A percentile compares a stretch with the other conserved stretches of the same genome.
Evolutionary conservation across 2,888 invertebrate genomes (phyloP).

Genomic region (Idaea dimidiata): DNA sequence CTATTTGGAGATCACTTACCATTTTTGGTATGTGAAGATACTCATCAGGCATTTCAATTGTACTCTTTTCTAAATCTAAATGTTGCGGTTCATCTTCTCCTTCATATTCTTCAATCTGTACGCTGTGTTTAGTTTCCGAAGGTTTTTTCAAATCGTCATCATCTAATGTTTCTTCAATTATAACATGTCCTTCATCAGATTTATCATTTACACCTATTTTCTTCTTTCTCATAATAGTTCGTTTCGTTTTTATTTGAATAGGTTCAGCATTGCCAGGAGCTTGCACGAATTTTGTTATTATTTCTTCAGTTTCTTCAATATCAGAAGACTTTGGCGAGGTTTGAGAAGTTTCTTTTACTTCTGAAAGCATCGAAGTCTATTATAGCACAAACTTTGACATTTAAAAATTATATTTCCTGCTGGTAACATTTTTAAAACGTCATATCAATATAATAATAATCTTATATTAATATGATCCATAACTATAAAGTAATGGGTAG

Average conservation of each 20-base stretch:
- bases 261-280: conserved; percentile 75
- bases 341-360: conserved; percentile 34
- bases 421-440: too few relatives aligned
- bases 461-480: too few relatives aligned
- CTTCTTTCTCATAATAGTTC: conserved; percentile 77
- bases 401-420: too few relatives aligned
- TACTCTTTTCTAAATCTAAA: conserved; percentile 50
- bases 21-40: conserved; percentile 53
- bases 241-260: conserved; percentile 78
- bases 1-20: conserved; percentile 50
- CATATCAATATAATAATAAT: too few relatives aligned
- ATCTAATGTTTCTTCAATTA: conserved; percentile 76
- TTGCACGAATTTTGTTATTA: conserved; percentile 80
- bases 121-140: conserved; percentile 38
- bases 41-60: conserved; percentile 61
- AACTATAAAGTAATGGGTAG: too few relatives aligned
- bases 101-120: conserved; percentile 67
- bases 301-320: conserved; percentile 81
- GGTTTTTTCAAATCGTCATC: conserved; percentile 48
- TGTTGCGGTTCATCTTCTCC: conserved; percentile 41
- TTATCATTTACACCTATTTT: conserved; percentile 36
- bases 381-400: not conserved
- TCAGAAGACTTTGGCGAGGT: conserved; percentile 64
- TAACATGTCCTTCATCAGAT: conserved; percentile 62
- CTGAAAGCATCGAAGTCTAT: conserved; percentile 42